Conservation (phyloP, 2,797 vertebrate genomes). For the Gobionotothen gibberifrons region DNA sequence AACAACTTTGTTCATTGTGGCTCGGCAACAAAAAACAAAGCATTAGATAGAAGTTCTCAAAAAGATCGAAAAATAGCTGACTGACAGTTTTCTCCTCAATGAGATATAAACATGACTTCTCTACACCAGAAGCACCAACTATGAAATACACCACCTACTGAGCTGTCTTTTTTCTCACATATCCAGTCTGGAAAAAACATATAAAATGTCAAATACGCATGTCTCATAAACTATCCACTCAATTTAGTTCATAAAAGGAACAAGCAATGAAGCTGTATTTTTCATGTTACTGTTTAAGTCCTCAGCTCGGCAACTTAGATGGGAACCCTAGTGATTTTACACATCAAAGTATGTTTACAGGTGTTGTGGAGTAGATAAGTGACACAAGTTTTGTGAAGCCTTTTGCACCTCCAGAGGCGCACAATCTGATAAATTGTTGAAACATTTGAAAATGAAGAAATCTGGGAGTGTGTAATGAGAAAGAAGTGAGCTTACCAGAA, state of each 20-base stretch:
- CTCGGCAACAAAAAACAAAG: conserved; percentile 10
- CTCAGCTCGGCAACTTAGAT: background rate
- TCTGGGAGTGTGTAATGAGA: background rate
- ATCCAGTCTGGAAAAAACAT: conserved; percentile 7
- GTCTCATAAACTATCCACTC: background rate
- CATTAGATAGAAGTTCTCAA: conserved; percentile 30
- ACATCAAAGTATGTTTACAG: background rate
- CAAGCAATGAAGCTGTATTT: background rate
- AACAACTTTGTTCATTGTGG: conserved; percentile 11
- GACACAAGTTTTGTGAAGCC: background rate
- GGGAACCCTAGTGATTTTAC: background rate
- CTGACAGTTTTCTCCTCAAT: conserved; percentile 21
- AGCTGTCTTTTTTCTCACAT: conserved; percentile 13
- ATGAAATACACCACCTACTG: conserved; percentile 18
- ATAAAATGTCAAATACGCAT: background rate
- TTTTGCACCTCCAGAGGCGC: no score
- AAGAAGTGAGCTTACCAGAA: background rate
- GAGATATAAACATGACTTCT: conserved; percentile 19
- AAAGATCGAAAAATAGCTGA: conserved; percentile 4
- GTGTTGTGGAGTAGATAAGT: background rate
- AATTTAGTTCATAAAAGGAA: background rate
- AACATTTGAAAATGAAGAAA: background rate
- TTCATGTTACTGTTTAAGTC: background rate
- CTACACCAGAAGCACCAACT: conserved; percentile 4
- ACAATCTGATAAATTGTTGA: no score